A percentile compares a stretch with the other conserved stretches of the same genome.
phyloP scores from a whole-genome alignment of 2,888 invertebrate genomes.

The Drosophila peninsularis region DNA sequence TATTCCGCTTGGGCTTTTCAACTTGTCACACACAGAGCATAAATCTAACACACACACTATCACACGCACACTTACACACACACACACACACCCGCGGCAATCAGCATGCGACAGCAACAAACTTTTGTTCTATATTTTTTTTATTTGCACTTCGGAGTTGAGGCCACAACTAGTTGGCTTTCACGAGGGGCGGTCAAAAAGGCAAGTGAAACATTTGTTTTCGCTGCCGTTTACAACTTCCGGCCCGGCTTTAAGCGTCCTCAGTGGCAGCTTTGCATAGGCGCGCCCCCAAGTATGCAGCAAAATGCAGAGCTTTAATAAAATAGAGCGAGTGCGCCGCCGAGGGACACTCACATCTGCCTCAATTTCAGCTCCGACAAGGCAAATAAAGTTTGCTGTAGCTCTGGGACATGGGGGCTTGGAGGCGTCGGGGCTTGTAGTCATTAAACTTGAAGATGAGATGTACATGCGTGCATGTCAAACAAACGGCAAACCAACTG shows the following conservation, averaged over 20 bases:
- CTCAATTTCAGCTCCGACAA: constrained; percentile 20
- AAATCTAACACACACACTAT: constrained; percentile 50
- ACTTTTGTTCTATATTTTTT: constrained; percentile 54
- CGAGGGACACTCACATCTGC: constrained; percentile 24
- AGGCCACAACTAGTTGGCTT: constrained; percentile 17
- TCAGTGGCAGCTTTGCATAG: constrained; percentile 34
- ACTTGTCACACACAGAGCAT: constrained; percentile 65
- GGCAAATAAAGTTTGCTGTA: constrained; percentile 27
- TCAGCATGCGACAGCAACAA: constrained; percentile 59
- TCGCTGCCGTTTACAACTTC: constrained; percentile 67
- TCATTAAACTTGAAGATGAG: constrained; percentile 47
- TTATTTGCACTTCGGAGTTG: constrained; percentile 36
- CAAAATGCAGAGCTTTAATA: constrained; percentile 39
- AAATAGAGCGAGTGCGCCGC: constrained; percentile 8
- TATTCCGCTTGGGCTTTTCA: constrained; percentile 45
- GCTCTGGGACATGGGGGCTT: background rate
- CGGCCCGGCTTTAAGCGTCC: constrained; percentile 47
- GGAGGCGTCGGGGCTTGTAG: constrained; percentile 27
- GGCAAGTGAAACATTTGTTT: constrained; percentile 71
- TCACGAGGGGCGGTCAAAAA: constrained; percentile 51
- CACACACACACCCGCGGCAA: constrained; percentile 45
- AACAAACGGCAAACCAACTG: constrained; percentile 23
- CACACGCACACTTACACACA: constrained; percentile 30
- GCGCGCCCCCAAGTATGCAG: constrained; percentile 43
- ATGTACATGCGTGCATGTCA: constrained; percentile 22